Percentiles rank a stretch among this genome's conserved stretches.
These are phyloP conservation scores for Drosophila cracens DNA, from an alignment of 2,888 invertebrate genomes.

Conservation along the genomic window DNA sequence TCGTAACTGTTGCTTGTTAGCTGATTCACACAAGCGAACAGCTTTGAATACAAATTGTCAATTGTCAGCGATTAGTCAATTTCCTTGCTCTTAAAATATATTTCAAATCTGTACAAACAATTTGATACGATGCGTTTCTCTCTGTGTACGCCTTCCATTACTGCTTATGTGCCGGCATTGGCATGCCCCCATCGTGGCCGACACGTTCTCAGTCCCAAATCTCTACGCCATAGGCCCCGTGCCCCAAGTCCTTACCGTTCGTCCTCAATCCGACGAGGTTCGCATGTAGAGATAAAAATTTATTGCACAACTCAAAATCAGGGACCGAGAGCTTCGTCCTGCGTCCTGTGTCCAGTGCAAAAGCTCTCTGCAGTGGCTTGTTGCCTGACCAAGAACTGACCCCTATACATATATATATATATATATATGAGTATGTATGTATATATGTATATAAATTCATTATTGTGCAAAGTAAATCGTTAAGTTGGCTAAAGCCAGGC, in stretches of 20 bases:
- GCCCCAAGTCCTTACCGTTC: background rate
- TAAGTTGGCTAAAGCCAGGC: slow-evolving; percentile 52
- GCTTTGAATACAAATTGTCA: too few relatives aligned
- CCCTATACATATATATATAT: slow-evolving; percentile 29
- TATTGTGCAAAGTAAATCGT: slow-evolving; percentile 63
- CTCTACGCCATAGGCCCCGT: slow-evolving; percentile 1
- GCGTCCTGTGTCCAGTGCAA: background rate
- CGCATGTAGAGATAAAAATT: slow-evolving; percentile 80
- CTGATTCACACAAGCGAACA: too few relatives aligned
- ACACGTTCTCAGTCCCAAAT: slow-evolving; percentile 22
- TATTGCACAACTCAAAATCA: slow-evolving; percentile 80
- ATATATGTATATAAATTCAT: slow-evolving; percentile 61
- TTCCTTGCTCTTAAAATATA: background rate
- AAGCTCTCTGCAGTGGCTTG: slow-evolving; percentile 30
- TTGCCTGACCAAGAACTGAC: slow-evolving; percentile 24
- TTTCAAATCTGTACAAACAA: background rate
- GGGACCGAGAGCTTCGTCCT: slow-evolving; percentile 39
- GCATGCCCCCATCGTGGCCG: slow-evolving; percentile 1
- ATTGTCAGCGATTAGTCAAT: background rate
- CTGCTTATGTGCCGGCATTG: background rate
- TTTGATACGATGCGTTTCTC: slow-evolving; percentile 1
- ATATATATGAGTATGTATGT: slow-evolving; percentile 5
- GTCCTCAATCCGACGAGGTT: slow-evolving; percentile 47
- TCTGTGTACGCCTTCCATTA: background rate
- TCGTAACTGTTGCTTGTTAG: too few relatives aligned